Conservation (phyloP, 2,113 vertebrate genomes). For the Microtus ochrogaster region DNA sequence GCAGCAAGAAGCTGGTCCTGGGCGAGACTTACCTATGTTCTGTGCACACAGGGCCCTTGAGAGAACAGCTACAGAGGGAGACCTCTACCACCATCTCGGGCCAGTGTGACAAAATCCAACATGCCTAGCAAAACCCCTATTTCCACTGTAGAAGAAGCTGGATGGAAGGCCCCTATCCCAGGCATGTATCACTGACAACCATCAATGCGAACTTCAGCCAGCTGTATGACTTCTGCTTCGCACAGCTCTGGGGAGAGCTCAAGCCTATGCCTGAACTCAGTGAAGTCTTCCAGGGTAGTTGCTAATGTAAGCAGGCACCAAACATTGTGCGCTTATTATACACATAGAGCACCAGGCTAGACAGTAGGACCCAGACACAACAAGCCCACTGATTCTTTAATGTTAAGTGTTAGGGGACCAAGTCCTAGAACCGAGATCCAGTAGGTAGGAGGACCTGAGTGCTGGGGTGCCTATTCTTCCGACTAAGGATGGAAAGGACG, state of each 20-base stretch:
- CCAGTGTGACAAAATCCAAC: neutral
- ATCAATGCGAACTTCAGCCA: neutral
- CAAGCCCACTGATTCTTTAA: neutral
- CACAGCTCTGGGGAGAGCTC: neutral
- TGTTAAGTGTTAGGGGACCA: neutral
- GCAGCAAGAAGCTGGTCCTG: neutral
- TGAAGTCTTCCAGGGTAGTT: neutral
- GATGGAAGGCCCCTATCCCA: neutral
- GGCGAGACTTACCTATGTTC: neutral
- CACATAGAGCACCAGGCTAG: neutral
- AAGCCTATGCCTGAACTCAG: neutral
- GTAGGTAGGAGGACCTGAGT: neutral
- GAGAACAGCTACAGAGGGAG: neutral
- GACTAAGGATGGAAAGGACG: neutral
- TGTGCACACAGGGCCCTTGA: neutral
- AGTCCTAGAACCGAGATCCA: slow-evolving; percentile 22
- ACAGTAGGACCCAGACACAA: neutral
- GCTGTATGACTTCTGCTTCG: neutral
- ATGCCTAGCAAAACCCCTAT: neutral
- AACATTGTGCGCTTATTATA: neutral
- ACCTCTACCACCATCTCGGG: neutral
- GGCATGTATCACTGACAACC: neutral
- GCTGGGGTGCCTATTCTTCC: neutral
- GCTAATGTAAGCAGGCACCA: neutral
- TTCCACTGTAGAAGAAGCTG: slow-evolving; percentile 10